Evolutionary conservation across 2,797 vertebrate species (phyloP).

Genomic region (Echeneis naucrates): DNA sequence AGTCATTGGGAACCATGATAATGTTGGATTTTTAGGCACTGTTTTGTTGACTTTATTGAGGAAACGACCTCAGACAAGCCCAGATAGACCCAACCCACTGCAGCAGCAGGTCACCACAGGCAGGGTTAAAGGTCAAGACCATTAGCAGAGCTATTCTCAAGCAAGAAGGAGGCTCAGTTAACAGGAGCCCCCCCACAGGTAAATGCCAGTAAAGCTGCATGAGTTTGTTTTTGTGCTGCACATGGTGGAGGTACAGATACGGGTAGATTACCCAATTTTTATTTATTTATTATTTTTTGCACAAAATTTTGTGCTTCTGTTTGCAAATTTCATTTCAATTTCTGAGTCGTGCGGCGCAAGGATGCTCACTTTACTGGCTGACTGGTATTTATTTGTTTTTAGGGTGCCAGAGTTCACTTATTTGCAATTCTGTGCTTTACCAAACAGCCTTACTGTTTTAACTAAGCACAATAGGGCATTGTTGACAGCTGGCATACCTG

Average conservation of each 20-base stretch:
- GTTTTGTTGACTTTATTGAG: slow-evolving; percentile 14
- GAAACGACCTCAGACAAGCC: slow-evolving; percentile 4
- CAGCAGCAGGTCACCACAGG: slow-evolving; percentile 4
- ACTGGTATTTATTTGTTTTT: slow-evolving; percentile 45
- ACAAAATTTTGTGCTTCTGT: slow-evolving; percentile 23
- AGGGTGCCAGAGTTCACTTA: slow-evolving; percentile 21
- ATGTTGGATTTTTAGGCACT: slow-evolving; percentile 8
- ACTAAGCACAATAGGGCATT: slow-evolving; percentile 14
- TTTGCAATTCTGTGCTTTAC: slow-evolving; percentile 20
- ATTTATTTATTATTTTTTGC: no score
- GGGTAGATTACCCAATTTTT: slow-evolving; percentile 14
- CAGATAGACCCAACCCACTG: background rate
- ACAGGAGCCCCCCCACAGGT: slow-evolving; percentile 20
- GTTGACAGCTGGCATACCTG: slow-evolving; percentile 50
- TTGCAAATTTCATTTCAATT: slow-evolving; percentile 31
- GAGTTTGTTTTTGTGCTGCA: slow-evolving; percentile 3
- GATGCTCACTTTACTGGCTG: slow-evolving; percentile 19
- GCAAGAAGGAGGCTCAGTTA: background rate
- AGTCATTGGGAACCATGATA: slow-evolving; percentile 17
- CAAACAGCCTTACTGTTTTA: slow-evolving; percentile 32
- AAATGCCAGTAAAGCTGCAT: slow-evolving; percentile 5
- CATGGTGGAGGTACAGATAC: slow-evolving; percentile 4
- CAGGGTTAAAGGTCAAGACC: slow-evolving; percentile 12
- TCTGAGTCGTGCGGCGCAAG: slow-evolving; percentile 11
- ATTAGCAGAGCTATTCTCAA: slow-evolving; percentile 13